Base-by-base conservation (phyloP, 1,140 invertebrate species). In the Rhagoletis pomonella region DNA sequence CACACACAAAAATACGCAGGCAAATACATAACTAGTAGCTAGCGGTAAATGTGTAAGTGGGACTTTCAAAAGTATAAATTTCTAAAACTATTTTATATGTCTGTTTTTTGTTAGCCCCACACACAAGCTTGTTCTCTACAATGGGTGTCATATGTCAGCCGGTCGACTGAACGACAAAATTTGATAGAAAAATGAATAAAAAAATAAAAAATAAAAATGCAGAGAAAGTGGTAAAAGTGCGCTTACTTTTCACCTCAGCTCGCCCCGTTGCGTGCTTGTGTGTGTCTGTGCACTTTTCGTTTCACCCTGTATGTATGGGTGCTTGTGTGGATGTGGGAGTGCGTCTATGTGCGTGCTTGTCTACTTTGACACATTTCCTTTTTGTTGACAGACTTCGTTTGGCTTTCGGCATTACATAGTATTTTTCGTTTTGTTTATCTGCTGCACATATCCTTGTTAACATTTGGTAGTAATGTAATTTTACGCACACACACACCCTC, bases 351-450 rank as follows among this genome's bases (percentile, higher is more conserved):
- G 58, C 39, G 64, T 86, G 39, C 47, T 19, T 86, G 59, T 64
- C 39, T 58, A 12, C 55, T 86, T 86, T 86, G 62, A 64, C 62
- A 60, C 58, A 86, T 64, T 86, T 62, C n/a, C 85, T 44, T 44
- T 85, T 85, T 85, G 58, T 60, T 85, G 58, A 62, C 58, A 62
- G 58, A 62, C 12, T 85, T 85, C 60, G 29, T 86, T 86, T 86
- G 58, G 39, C 58, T 86, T 60, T 60, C 85, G 58, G 17, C 55
- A n/a, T 62, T 64, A 62, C 59, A 4, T 86, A n/a, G 2, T 64
- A 14, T 3, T 39, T 60, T 60, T 14, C 29, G 29, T 60, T 58
- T 59, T 58, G 6, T 58, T 58, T 84, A 39, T 39, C 12, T 65
- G 64, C 17, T 84, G 29, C 44, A 19, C 29, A 84, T 58, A 84